Percentiles rank a stretch among this genome's conserved stretches.
These are phyloP conservation scores for Chorisops tibialis DNA, from an alignment of 2,888 invertebrate species.

Conservation along the genomic window DNA sequence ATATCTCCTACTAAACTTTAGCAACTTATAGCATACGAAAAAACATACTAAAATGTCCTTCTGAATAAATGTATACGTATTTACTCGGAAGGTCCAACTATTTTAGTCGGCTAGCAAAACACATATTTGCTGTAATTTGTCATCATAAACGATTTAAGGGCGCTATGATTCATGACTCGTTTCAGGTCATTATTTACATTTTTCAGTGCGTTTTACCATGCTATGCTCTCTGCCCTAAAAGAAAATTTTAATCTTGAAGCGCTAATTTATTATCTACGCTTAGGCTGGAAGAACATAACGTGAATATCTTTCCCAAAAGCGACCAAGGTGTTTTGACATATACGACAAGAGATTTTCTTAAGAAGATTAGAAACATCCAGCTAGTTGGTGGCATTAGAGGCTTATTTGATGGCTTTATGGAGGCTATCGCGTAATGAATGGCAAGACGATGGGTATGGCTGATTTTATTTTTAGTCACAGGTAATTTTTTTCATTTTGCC, in stretches of 20 bases:
- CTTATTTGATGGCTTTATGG: background rate
- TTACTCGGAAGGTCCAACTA: no score
- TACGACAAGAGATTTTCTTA: background rate
- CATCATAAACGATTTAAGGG: background rate
- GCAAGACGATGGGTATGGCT: no score
- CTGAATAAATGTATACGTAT: no score
- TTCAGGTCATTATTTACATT: background rate
- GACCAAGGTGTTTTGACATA: background rate
- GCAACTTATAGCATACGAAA: no score
- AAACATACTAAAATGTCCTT: no score
- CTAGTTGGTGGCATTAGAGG: background rate
- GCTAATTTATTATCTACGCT: background rate
- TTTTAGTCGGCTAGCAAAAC: no score
- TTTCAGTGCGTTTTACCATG: background rate
- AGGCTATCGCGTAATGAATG: no score
- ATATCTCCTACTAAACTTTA: no score
- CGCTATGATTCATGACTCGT: background rate
- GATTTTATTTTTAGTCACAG: no score
- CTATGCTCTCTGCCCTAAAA: background rate
- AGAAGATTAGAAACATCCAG: conserved; percentile 2
- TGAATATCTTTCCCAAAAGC: background rate
- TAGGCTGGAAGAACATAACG: background rate
- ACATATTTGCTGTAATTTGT: no score
- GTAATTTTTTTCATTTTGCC: no score
- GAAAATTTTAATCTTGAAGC: background rate